Percentiles rank a stretch among this genome's conserved stretches.
Evolutionary conservation across 2,797 vertebrate genomes (phyloP).

Genomic region (Lutjanus argentimaculatus): DNA sequence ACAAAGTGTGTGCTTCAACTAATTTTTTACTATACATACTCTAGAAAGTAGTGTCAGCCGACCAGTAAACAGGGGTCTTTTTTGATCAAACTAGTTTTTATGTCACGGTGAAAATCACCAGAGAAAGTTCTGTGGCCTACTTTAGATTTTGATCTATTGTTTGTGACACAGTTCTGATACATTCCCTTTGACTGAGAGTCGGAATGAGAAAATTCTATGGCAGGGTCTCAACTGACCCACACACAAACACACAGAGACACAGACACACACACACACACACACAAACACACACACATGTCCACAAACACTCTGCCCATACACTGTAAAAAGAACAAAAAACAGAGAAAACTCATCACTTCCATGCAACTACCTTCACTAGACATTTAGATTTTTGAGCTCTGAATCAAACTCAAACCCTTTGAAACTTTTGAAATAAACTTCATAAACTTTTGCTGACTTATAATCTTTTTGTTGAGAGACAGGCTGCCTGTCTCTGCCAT

Average conservation of each 20-base stretch:
- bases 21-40: slow-evolving; percentile 15
- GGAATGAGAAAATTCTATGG: slow-evolving; percentile 48
- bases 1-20: slow-evolving; percentile 16
- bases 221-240: slow-evolving; percentile 37
- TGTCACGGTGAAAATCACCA: slow-evolving; percentile 3
- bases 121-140: slow-evolving; percentile 2
- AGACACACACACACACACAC: neutral
- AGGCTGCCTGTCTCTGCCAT: too few relatives aligned
- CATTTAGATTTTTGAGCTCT: too few relatives aligned
- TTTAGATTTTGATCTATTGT: slow-evolving; percentile 23
- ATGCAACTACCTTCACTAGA: too few relatives aligned
- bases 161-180: slow-evolving; percentile 32
- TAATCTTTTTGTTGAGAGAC: too few relatives aligned
- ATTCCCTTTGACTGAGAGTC: slow-evolving; percentile 40
- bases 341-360: too few relatives aligned
- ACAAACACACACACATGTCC: slow-evolving; percentile 2
- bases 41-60: neutral
- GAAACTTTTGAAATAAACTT: too few relatives aligned
- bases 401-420: too few relatives aligned
- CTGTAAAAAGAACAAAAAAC: too few relatives aligned
- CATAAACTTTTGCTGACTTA: too few relatives aligned
- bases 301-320: neutral
- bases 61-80: neutral
- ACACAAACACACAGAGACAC: slow-evolving; percentile 24
- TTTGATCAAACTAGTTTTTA: slow-evolving; percentile 3